A percentile compares a stretch with the other conserved stretches of the same genome.
Evolutionary conservation across 2,797 vertebrate species (phyloP).

Genomic region (Catamblyrhynchus diadema): DNA sequence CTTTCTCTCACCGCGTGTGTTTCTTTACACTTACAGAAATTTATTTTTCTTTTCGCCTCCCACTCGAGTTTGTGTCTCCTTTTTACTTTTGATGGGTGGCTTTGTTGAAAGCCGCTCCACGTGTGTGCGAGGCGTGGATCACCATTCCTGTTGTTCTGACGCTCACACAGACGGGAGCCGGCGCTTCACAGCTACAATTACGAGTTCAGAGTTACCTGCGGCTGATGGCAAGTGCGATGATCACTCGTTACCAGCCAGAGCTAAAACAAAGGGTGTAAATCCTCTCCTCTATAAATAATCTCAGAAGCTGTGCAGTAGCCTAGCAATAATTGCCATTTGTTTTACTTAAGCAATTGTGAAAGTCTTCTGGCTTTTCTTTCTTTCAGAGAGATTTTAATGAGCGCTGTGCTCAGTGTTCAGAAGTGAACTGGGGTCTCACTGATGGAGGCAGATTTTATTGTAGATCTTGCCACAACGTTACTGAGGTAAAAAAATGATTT

Average conservation of each 20-base stretch:
- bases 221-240: background rate
- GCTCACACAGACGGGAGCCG: background rate
- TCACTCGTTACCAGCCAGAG: background rate
- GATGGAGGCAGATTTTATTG: slow-evolving; percentile 90
- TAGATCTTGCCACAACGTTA: slow-evolving; percentile 89
- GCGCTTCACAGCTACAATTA: background rate
- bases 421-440: slow-evolving; percentile 87
- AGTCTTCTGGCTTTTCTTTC: background rate
- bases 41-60: background rate
- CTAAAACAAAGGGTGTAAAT: background rate
- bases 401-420: slow-evolving; percentile 82
- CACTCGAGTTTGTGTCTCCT: rapidly evolving
- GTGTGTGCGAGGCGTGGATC: background rate
- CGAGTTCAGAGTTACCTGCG: background rate
- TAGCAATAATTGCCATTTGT: background rate
- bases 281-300: background rate
- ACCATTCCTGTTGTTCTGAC: rapidly evolving
- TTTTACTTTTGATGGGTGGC: rapidly evolving
- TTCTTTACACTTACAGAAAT: no score
- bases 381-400: slow-evolving; percentile 80
- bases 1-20: rapidly evolving
- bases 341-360: background rate
- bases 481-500: slow-evolving; percentile 81
- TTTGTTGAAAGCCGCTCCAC: background rate
- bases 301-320: background rate